Conservation (phyloP, 1,140 invertebrate species). For the Himalopsyche phryganea region DNA sequence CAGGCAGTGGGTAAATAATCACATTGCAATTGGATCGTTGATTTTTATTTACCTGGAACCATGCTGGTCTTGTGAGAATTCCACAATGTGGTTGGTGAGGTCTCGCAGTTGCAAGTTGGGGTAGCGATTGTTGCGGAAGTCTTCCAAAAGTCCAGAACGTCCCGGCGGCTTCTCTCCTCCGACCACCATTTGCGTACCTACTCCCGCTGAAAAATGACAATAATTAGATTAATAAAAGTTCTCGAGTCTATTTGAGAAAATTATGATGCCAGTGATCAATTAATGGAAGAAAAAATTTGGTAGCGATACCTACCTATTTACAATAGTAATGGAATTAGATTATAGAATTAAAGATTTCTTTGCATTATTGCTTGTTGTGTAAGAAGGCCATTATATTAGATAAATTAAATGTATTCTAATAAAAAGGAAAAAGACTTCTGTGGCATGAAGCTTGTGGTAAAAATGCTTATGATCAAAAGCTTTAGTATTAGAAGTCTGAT, state of each 20-base stretch:
- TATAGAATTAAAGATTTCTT: too few species aligned
- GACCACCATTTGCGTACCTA: conserved; percentile 42
- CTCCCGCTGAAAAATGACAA: conserved; percentile 5
- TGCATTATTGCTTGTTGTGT: too few species aligned
- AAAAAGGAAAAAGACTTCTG: neutral
- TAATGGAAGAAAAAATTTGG: too few species aligned
- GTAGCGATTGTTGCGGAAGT: conserved; percentile 85
- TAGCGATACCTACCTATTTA: too few species aligned
- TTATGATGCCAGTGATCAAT: too few species aligned
- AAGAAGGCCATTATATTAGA: too few species aligned
- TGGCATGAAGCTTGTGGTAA: neutral
- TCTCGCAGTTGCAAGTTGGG: conserved; percentile 92
- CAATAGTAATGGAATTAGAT: too few species aligned
- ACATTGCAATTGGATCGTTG: too few species aligned
- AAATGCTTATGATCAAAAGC: neutral
- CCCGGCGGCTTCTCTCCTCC: conserved; percentile 65
- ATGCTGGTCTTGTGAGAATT: conserved; percentile 99
- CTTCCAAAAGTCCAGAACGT: conserved; percentile 87
- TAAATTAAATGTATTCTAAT: too few species aligned
- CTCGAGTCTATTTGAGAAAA: too few species aligned
- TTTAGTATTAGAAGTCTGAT: neutral
- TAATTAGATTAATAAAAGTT: too few species aligned
- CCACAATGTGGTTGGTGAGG: conserved; percentile 90
- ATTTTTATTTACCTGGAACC: conserved; percentile 70
- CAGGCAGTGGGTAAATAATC: too few species aligned